These are phyloP conservation scores for Cyclura pinguis DNA, from an alignment of 2,797 vertebrate genomes.

Conservation along the genomic window DNA sequence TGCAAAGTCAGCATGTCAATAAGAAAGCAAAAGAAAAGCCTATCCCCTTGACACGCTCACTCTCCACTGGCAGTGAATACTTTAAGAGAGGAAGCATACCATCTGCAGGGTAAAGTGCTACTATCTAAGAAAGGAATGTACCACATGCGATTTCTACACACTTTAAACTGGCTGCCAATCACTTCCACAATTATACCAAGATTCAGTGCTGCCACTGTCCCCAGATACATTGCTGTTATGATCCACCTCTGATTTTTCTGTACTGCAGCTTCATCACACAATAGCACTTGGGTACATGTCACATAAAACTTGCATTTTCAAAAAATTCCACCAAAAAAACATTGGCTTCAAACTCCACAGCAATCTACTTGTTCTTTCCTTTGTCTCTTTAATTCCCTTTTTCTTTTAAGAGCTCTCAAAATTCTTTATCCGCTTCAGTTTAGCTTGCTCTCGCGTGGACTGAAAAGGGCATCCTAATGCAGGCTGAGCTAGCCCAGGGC, in stretches of 20 bases:
- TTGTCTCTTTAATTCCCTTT: not conserved
- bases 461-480: not conserved
- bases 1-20: not conserved
- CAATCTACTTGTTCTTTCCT: not conserved
- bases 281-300: not conserved
- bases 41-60: not conserved
- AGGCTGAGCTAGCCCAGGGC: slow-evolving; percentile 44
- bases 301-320: not conserved
- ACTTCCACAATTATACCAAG: not conserved
- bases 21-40: not conserved
- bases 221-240: not conserved
- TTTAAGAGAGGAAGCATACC: not conserved
- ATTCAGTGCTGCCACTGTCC: not conserved
- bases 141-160: not conserved
- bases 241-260: not conserved
- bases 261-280: not conserved
- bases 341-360: not conserved
- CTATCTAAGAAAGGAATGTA: not conserved
- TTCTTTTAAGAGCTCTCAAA: slow-evolving; percentile 16
- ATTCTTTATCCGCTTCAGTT: slow-evolving; percentile 13
- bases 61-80: not conserved
- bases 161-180: not conserved
- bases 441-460: not conserved
- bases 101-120: not conserved
- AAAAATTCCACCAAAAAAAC: not conserved